These are phyloP conservation scores for Cotesia glomerata DNA, from an alignment of 1,140 invertebrate genomes.

Conservation along the genomic window DNA sequence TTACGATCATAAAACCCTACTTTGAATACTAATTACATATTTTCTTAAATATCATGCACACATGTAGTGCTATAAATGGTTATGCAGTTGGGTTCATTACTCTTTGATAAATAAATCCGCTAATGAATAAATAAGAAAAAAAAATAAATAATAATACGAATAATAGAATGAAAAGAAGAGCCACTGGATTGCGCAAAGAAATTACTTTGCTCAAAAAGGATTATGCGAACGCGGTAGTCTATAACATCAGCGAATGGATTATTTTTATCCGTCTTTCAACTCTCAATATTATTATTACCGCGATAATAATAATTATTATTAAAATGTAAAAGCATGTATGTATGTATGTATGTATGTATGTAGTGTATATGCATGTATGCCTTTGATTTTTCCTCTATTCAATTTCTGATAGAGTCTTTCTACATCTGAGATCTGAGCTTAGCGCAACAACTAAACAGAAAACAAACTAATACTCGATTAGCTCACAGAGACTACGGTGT, in stretches of 20 bases:
- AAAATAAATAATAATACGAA: background rate
- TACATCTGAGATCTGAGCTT: no score
- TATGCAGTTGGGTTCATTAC: no score
- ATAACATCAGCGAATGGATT: background rate
- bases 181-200: background rate
- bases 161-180: slow-evolving; percentile 1
- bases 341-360: background rate
- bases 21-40: no score
- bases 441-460: no score
- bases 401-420: no score
- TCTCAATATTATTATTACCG: background rate
- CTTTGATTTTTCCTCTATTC: background rate
- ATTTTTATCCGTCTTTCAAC: slow-evolving; percentile 32
- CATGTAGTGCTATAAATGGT: no score
- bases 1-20: no score
- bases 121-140: no score
- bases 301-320: background rate
- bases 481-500: no score
- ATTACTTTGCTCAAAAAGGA: background rate
- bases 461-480: no score
- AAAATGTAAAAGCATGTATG: background rate
- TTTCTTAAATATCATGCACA: no score
- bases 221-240: slow-evolving; percentile 30
- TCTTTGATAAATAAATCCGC: no score
- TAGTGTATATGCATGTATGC: background rate